Percentiles rank a stretch among this genome's conserved stretches.
Evolutionary conservation across 2,888 invertebrate genomes (phyloP).

Genomic region (Girardia tigrina): DNA sequence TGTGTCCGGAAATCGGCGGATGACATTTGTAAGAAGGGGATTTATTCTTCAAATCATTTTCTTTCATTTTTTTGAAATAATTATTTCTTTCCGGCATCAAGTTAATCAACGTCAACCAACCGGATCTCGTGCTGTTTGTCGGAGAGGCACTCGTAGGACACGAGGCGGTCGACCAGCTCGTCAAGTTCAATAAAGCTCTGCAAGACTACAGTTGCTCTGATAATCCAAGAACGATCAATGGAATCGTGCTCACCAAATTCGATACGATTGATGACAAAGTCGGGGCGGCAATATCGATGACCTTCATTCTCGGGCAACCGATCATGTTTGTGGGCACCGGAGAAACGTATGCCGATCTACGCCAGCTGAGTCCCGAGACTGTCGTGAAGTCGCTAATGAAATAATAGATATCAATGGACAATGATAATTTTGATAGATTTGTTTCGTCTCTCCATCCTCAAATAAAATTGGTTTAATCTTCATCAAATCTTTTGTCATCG

Average conservation of each 20-base stretch:
- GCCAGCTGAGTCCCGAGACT: conserved; percentile 83
- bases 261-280: conserved; percentile 99
- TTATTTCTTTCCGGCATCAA: conserved; percentile 42
- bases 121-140: conserved; percentile 93
- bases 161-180: conserved; percentile 94
- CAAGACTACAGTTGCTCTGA: conserved; percentile 65
- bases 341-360: conserved; percentile 92
- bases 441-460: too few species aligned
- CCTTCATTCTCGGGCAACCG: conserved; percentile 96
- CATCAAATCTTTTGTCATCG: too few species aligned
- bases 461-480: too few species aligned
- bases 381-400: conserved; percentile 91
- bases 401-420: too few species aligned
- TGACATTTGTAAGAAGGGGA: too few species aligned
- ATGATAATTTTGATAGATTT: too few species aligned
- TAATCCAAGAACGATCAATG: conserved; percentile 72
- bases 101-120: conserved; percentile 87
- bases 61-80: neutral
- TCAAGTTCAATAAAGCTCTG: conserved; percentile 92
- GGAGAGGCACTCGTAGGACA: conserved; percentile 99
- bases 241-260: conserved; percentile 96
- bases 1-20: too few species aligned
- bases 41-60: too few species aligned
- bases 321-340: conserved; percentile 98
- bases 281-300: conserved; percentile 98